Evolutionary conservation across 2,113 vertebrate genomes (phyloP).

Genomic region (Sus scrofa): DNA sequence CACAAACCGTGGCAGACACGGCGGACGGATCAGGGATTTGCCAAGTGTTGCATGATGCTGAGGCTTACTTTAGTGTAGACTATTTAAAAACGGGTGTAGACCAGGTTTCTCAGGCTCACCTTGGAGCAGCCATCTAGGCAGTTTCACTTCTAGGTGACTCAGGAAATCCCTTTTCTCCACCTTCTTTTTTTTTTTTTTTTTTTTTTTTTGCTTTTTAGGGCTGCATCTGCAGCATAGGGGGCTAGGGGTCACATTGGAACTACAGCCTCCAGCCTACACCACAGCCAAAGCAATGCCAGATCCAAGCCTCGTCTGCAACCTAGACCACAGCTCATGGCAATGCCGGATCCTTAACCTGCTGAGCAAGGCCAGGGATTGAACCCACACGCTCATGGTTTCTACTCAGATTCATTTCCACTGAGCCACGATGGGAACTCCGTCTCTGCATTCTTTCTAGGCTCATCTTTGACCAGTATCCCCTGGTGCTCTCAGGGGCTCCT

Average conservation of each 20-base stretch:
- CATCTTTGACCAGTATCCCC: neutral
- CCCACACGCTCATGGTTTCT: no score
- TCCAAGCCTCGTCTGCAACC: no score
- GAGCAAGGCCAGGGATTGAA: no score
- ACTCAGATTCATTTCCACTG: no score
- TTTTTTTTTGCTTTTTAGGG: neutral
- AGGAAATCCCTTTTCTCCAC: neutral
- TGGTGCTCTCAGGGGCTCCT: neutral
- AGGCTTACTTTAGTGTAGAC: no score
- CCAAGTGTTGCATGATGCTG: neutral
- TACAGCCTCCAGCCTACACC: no score
- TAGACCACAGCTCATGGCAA: no score
- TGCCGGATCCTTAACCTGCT: no score
- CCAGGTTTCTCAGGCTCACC: neutral
- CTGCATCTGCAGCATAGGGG: no score
- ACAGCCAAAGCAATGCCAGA: no score
- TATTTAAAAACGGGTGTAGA: neutral
- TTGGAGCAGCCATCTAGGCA: neutral
- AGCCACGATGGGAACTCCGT: neutral
- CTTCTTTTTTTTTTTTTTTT: neutral
- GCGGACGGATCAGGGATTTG: neutral
- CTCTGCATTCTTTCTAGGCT: neutral
- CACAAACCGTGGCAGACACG: rapidly evolving
- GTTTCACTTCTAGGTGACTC: neutral
- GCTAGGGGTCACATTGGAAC: no score